Evolutionary conservation across 2,797 vertebrate species (phyloP), one percentile per base, ranked within the genome.

Genomic region (Danio albolineatus): DNA sequence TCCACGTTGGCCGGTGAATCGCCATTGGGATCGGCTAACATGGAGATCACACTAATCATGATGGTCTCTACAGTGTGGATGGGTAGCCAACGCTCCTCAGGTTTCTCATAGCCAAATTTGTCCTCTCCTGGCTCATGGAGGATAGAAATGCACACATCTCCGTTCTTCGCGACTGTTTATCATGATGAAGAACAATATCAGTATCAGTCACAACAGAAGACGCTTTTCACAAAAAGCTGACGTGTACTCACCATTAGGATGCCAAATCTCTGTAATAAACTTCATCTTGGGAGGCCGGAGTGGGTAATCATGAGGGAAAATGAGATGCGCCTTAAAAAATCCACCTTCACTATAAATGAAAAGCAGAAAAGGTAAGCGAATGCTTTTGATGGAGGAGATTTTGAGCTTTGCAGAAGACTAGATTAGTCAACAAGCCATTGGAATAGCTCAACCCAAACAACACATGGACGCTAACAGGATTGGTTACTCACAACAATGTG

Each of bases 31-130:
- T 99, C 98, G 85, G 98, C 98, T 92, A 99, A 92, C 98, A 99
- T 99, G 88, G 98, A 99, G 92, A 99, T 99, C 90, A 99, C 98
- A 88, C 97, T 99, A 92, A 99, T 99, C 97, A 99, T 98, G 79
- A 99, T 99, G 75, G 98, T 99, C 90, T 99, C 98, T 93, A 99
- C 98, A 6, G 98, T 99, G 91, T 99, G 98, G 86, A 99, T 99
- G 51, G 98, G 98, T 64, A 99, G 95, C 98, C 98, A 99, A 83
- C 98, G 97, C 86, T 99, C 98, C 86, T 99, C 98, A 61, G 98
- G 98, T 89, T 99, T 99, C 88, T 99, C 98, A 85, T 99, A 99
- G 85, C 98, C 98, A 12, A 98, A 99, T 89, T 99, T 99, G 90
- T 99, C 98, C 91, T 99, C 98, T 7, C 98, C 98, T 48, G 98